phyloP scores from a whole-genome alignment of 2,113 vertebrate genomes.

The Chloebia gouldiae region DNA sequence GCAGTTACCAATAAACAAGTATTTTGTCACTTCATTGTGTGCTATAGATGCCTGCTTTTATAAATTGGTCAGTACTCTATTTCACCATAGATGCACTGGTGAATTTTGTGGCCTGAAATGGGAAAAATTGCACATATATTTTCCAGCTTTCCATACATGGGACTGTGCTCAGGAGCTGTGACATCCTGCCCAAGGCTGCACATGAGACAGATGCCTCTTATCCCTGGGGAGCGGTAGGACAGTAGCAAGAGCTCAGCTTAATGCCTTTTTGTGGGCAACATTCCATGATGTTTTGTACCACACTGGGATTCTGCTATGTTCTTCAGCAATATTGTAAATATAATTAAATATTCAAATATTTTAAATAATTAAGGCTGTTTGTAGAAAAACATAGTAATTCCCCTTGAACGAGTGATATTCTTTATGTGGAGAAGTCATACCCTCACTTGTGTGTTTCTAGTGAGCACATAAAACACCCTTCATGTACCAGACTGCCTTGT shows the following conservation, averaged over 20 bases:
- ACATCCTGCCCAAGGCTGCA: neutral
- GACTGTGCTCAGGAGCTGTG: neutral
- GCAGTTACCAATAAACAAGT: constrained; percentile 79
- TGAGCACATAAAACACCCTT: neutral
- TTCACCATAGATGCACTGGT: neutral
- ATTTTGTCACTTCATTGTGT: constrained; percentile 69
- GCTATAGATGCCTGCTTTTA: neutral
- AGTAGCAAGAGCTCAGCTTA: neutral
- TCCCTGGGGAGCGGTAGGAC: neutral
- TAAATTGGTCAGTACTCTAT: neutral
- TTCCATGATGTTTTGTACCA: neutral
- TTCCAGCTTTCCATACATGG: neutral
- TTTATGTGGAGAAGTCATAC: neutral
- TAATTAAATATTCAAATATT: neutral
- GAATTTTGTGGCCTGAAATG: neutral
- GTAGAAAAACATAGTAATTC: neutral
- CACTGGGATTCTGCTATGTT: neutral
- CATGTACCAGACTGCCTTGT: neutral
- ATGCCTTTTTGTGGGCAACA: neutral
- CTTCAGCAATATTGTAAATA: neutral
- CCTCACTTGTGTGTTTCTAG: neutral
- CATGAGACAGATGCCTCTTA: neutral
- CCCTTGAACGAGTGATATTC: neutral
- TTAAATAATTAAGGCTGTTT: neutral
- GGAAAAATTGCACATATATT: neutral